Conservation (phyloP, 2,797 vertebrate genomes). For the Anniella stebbinsi region DNA sequence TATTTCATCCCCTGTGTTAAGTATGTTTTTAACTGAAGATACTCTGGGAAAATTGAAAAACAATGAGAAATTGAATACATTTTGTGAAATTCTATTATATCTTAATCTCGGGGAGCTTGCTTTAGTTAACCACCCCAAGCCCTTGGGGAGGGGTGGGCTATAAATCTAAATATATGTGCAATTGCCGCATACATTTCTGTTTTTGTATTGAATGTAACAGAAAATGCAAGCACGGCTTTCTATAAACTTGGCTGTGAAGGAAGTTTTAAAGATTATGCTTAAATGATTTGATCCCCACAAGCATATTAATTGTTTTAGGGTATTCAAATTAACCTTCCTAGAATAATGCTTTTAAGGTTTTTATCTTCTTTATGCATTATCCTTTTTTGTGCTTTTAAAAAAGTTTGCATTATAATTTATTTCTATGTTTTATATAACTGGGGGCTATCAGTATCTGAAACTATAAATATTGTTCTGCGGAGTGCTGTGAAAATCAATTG, state of each 20-base stretch:
- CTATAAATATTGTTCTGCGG: neutral
- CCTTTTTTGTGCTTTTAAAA: slow-evolving; percentile 1
- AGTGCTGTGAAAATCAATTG: slow-evolving; percentile 26
- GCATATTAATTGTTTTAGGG: neutral
- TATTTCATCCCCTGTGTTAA: slow-evolving; percentile 7
- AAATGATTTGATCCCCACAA: slow-evolving; percentile 7
- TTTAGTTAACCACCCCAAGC: neutral
- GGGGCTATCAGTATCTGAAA: slow-evolving; percentile 9
- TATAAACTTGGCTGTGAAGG: slow-evolving; percentile 46
- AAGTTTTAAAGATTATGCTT: neutral
- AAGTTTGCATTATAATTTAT: slow-evolving; percentile 20
- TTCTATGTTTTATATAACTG: slow-evolving; percentile 16
- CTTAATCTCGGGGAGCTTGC: neutral
- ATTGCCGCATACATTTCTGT: neutral
- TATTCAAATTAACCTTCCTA: neutral
- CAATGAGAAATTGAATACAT: neutral
- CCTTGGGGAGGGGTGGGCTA: neutral
- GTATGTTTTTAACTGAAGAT: slow-evolving; percentile 40
- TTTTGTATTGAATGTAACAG: slow-evolving; percentile 29
- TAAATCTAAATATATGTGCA: neutral
- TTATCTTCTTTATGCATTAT: neutral
- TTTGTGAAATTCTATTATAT: neutral
- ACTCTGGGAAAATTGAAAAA: neutral
- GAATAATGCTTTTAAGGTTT: neutral
- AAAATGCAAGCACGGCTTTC: slow-evolving; percentile 29